These are phyloP conservation scores for Nanorana parkeri DNA, from an alignment of 2,113 vertebrate genomes.

Conservation along the genomic window DNA sequence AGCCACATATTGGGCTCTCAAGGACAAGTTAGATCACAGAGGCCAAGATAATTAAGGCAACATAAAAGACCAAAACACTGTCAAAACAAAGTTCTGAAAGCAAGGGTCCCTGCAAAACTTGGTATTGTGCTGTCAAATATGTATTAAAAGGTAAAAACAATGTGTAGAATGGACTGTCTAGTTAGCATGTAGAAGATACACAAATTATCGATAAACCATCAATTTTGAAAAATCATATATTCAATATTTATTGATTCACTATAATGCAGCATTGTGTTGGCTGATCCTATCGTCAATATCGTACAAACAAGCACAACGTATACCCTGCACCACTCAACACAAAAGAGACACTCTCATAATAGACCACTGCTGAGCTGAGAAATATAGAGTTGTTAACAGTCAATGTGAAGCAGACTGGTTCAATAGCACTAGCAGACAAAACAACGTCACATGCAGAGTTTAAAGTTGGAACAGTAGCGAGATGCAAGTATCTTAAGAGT, in stretches of 20 bases:
- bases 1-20: no score
- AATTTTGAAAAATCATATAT: background rate
- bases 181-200: background rate
- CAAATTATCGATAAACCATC: background rate
- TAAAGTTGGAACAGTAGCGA: constrained; percentile 19
- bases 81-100: background rate
- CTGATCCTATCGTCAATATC: constrained; percentile 14
- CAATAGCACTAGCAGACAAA: constrained; percentile 35
- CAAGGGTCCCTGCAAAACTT: background rate
- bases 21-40: no score
- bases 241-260: constrained; percentile 1
- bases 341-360: constrained; percentile 57
- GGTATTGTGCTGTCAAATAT: background rate
- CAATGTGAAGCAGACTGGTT: constrained; percentile 62
- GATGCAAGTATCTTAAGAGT: constrained; percentile 24
- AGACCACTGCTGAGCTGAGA: constrained; percentile 59
- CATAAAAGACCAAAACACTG: no score
- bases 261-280: background rate
- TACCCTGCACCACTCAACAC: background rate
- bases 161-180: background rate
- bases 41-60: no score
- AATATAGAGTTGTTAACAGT: constrained; percentile 60
- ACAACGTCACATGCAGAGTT: constrained; percentile 34
- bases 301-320: constrained; percentile 1
- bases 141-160: background rate